Conservation (phyloP, 2,888 invertebrate genomes). For the Torymus tubicola region DNA sequence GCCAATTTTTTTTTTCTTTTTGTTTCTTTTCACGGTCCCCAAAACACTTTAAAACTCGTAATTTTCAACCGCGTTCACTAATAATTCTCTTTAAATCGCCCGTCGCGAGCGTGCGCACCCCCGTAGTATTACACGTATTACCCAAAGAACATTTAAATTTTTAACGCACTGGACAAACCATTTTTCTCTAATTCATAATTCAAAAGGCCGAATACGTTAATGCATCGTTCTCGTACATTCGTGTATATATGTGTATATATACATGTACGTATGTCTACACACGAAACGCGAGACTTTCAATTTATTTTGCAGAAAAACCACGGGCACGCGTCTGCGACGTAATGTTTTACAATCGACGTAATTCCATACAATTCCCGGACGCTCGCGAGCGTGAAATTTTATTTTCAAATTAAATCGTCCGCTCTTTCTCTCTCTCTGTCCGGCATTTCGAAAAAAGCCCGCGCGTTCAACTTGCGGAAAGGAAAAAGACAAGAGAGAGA, state of each 20-base stretch:
- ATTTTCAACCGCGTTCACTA: too few species aligned
- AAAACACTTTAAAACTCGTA: not conserved
- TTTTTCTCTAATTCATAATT: too few species aligned
- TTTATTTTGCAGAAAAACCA: too few species aligned
- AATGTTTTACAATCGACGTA: conserved; percentile 25
- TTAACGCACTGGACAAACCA: too few species aligned
- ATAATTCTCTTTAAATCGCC: too few species aligned
- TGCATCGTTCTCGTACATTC: too few species aligned
- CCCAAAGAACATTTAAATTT: too few species aligned
- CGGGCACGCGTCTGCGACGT: not conserved
- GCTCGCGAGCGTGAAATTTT: conserved; percentile 41
- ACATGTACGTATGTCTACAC: not conserved
- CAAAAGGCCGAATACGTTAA: too few species aligned
- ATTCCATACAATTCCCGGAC: conserved; percentile 10
- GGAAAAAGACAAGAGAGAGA: not conserved
- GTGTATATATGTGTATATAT: too few species aligned
- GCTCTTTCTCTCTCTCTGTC: too few species aligned
- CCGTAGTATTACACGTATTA: too few species aligned
- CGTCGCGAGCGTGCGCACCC: too few species aligned
- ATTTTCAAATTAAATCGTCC: conserved; percentile 43
- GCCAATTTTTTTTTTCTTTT: not conserved
- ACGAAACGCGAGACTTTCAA: not conserved
- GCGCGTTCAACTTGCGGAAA: not conserved
- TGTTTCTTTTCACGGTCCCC: conserved; percentile 9
- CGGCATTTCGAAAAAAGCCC: not conserved